Percentiles rank a stretch among this genome's conserved stretches.
These are phyloP conservation scores for Hymenopus coronatus DNA, from an alignment of 2,888 invertebrate species.

Conservation along the genomic window DNA sequence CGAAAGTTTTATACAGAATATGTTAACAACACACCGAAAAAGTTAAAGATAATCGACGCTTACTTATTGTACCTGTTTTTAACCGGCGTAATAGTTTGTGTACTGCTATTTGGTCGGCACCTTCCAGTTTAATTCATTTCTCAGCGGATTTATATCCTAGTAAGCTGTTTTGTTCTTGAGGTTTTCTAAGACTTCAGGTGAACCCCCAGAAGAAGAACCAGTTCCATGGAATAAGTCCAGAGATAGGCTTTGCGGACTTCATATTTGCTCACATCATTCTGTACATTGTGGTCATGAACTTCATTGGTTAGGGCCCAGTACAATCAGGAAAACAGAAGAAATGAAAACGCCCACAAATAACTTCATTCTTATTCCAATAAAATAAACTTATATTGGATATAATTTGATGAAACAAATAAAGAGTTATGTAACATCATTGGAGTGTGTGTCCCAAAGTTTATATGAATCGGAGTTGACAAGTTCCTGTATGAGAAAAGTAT, in stretches of 20 bases:
- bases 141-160: slow-evolving; percentile 98
- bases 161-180: slow-evolving; percentile 95
- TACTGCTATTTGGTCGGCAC: slow-evolving; percentile 98
- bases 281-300: slow-evolving; percentile 97
- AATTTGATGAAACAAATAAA: too few relatives aligned
- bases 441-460: too few relatives aligned
- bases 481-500: too few relatives aligned
- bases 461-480: too few relatives aligned
- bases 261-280: slow-evolving; percentile 96
- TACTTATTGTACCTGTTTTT: slow-evolving; percentile 92
- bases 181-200: slow-evolving; percentile 90
- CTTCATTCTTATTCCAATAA: too few relatives aligned
- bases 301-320: slow-evolving; percentile 79
- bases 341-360: too few relatives aligned
- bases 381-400: too few relatives aligned
- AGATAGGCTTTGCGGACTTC: slow-evolving; percentile 98
- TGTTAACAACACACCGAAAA: slow-evolving; percentile 80
- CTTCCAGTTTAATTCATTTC: slow-evolving; percentile 99
- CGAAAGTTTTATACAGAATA: slow-evolving; percentile 89
- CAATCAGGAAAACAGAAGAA: too few relatives aligned
- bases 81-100: slow-evolving; percentile 92
- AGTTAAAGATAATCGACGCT: slow-evolving; percentile 93
- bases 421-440: too few relatives aligned
- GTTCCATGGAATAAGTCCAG: slow-evolving; percentile 89
- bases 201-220: slow-evolving; percentile 95